Percentiles rank a stretch among this genome's conserved stretches.
These are phyloP conservation scores for Drosophila mayri DNA, from an alignment of 1,140 invertebrate genomes.

Conservation along the genomic window DNA sequence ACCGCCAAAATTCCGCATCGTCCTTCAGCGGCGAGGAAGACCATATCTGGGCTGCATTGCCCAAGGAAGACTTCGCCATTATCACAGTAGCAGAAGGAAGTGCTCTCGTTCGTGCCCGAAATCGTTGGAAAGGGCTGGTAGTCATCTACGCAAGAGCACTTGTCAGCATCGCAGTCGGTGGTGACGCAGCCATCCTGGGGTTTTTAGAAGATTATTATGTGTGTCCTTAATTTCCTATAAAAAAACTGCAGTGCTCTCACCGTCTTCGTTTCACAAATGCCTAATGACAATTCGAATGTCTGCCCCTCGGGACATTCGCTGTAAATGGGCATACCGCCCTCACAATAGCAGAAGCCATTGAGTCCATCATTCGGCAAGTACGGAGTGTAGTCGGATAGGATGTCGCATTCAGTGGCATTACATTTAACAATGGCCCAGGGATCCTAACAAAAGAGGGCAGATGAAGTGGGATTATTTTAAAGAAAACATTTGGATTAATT, in stretches of 20 bases:
- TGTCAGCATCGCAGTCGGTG: conserved; percentile 26
- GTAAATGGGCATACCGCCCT: conserved; percentile 29
- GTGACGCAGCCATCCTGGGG: conserved; percentile 4
- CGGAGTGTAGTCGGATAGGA: conserved; percentile 3
- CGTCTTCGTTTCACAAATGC: conserved; percentile 18
- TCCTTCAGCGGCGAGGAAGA: neutral
- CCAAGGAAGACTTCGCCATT: conserved; percentile 11
- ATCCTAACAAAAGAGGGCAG: conserved; percentile 1
- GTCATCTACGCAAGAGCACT: conserved; percentile 27
- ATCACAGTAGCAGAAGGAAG: conserved; percentile 41
- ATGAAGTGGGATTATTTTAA: neutral
- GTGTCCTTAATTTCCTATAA: too few species aligned
- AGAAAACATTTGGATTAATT: neutral
- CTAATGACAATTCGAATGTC: neutral
- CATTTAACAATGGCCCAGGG: conserved; percentile 15
- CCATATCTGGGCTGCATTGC: conserved; percentile 28
- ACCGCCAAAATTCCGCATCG: conserved; percentile 36
- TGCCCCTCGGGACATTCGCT: conserved; percentile 4
- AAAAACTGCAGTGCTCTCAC: conserved; percentile 3
- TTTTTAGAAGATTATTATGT: neutral
- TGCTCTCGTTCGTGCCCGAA: conserved; percentile 6
- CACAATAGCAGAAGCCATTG: conserved; percentile 56
- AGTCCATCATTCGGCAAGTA: conserved; percentile 26
- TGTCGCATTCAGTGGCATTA: conserved; percentile 21
- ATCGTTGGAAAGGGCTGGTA: conserved; percentile 31